phyloP scores from a whole-genome alignment of 2,797 vertebrate species.

The Anniella stebbinsi region DNA sequence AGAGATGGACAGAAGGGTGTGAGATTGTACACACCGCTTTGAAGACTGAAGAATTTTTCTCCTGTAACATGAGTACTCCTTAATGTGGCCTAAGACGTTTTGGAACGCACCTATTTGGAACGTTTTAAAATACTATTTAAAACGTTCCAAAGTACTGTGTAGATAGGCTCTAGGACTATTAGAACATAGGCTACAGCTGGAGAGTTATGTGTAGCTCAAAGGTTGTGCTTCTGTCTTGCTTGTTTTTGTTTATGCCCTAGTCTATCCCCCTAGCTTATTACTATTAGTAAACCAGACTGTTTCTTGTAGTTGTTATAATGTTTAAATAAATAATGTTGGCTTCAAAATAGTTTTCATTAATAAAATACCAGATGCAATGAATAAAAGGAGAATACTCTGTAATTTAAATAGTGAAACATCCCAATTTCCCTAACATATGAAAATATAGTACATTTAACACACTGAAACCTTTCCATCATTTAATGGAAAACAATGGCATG shows the following conservation, averaged over 20 bases:
- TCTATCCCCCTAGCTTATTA: background rate
- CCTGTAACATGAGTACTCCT: no score
- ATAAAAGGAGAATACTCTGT: constrained; percentile 14
- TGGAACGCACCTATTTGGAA: no score
- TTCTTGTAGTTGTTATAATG: background rate
- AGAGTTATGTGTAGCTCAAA: background rate
- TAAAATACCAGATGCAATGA: background rate
- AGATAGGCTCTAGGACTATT: no score
- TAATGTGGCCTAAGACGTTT: no score
- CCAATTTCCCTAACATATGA: constrained; percentile 2
- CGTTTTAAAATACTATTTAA: no score
- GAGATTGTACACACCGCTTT: no score
- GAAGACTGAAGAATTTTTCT: no score
- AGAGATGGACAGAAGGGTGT: no score
- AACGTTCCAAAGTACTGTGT: no score
- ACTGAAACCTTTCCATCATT: background rate
- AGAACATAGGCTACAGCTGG: background rate
- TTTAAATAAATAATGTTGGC: background rate
- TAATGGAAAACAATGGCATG: constrained; percentile 28
- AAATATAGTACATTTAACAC: background rate
- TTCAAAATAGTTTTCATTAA: background rate
- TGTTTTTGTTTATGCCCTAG: background rate
- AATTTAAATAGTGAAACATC: background rate
- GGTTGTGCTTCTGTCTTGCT: background rate
- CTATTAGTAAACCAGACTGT: background rate